Base-by-base conservation (phyloP, 2,888 invertebrate species). In the Acleris cristana region DNA sequence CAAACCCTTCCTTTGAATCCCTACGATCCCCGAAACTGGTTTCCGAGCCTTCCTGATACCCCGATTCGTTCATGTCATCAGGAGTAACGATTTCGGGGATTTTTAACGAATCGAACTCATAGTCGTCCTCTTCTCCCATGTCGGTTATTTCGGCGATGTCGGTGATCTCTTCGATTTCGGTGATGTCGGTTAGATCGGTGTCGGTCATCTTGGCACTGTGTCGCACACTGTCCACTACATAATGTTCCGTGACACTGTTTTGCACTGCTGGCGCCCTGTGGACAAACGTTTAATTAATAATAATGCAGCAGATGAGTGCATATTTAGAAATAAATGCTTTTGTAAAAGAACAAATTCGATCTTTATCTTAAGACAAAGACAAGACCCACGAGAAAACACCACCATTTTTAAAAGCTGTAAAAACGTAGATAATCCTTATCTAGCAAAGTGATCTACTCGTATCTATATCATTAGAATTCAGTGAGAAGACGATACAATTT, bases 41-140 rank as follows among this genome's bases (percentile, higher is more conserved):
- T 74, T 92, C 92, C 2, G 92, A 92, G 0, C 90, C 91, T 72
- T 91, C 92, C 71, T 90, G 91, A 64, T 90, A 92, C 1, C 92
- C 92, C 2, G 90, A 90, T 73, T 92, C 92, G 76, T 87, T 90
- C 90, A 92, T 90, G 55, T 92, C 92, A 30, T 92, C 92, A 0
- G 90, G 86, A 0, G 91, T 87, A 5, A 90, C 85, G 70, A 92
- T 92, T 59, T 91, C 90, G n/a, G 92, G 91, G 69, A 91, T 89
- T 71, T 90, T 91, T 10, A 87, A 84, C 71, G 80, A 79, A 69
- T 89, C 88, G 80, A 83, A 88, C 44, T 87, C 88, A 82, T 87
- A 91, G 60, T 84, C 88, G 76, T 85, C 85, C 54, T 90, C 88
- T 65, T 89, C 90, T 72, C 89, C 87, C 72, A 88, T 77, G 70